Evolutionary conservation across 2,888 invertebrate genomes (phyloP).

Genomic region (Gastracanthus pulcherrimus): DNA sequence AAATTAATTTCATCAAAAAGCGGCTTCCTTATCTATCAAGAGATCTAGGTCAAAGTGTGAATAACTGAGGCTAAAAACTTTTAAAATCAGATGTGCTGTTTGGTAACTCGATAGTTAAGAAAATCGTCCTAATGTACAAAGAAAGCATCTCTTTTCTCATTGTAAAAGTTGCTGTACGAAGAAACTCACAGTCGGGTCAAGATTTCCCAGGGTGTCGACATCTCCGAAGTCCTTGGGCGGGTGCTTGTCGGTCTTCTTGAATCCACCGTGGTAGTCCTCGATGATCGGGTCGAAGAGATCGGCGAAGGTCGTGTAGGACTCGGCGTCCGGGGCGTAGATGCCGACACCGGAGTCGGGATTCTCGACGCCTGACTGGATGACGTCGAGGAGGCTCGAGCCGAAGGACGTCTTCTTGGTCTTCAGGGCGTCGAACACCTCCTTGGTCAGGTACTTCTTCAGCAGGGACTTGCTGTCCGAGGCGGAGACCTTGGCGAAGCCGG

Average conservation of each 20-base stretch:
- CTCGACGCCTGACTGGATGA: slow-evolving; percentile 96
- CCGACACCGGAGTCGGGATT: slow-evolving; percentile 98
- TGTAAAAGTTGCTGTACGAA: too few species aligned
- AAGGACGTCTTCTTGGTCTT: slow-evolving; percentile 96
- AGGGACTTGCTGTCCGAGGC: slow-evolving; percentile 96
- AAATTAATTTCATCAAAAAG: too few species aligned
- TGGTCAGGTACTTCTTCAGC: slow-evolving; percentile 96
- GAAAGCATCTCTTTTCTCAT: too few species aligned
- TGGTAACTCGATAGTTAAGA: too few species aligned
- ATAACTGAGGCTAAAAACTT: too few species aligned
- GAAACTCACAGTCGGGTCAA: slow-evolving; percentile 88
- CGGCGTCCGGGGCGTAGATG: slow-evolving; percentile 98
- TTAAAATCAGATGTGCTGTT: too few species aligned
- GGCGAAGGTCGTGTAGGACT: slow-evolving; percentile 94
- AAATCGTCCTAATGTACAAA: too few species aligned
- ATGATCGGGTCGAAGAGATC: slow-evolving; percentile 98
- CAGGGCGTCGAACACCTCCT: slow-evolving; percentile 92
- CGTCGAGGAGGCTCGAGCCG: slow-evolving; percentile 94
- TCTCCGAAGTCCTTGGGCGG: slow-evolving; percentile 97
- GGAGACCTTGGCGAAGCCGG: slow-evolving; percentile 92
- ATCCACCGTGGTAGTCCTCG: slow-evolving; percentile 97
- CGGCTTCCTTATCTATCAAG: too few species aligned
- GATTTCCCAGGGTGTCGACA: slow-evolving; percentile 91
- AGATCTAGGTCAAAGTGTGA: too few species aligned
- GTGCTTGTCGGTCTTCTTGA: slow-evolving; percentile 96